Conservation (phyloP, 2,113 vertebrate genomes). For the Pygoscelis antarcticus region DNA sequence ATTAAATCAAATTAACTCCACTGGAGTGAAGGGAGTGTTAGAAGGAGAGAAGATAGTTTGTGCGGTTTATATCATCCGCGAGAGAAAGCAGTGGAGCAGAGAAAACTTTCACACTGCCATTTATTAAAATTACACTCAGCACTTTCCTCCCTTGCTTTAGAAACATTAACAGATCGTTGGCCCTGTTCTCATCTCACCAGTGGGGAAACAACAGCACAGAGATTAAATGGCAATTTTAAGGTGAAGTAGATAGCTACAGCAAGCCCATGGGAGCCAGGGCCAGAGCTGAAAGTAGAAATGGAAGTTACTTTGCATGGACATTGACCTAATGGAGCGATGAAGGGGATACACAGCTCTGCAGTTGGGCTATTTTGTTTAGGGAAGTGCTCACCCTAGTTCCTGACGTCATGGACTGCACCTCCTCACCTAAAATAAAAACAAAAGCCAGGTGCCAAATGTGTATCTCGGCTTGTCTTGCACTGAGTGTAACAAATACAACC, state of each 20-base stretch:
- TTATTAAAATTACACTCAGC: constrained; percentile 45
- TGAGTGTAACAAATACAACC: neutral
- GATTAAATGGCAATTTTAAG: constrained; percentile 4
- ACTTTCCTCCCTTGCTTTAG: neutral
- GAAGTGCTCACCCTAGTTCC: neutral
- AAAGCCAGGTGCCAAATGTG: neutral
- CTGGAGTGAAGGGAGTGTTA: neutral
- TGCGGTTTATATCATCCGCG: neutral
- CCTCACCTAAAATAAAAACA: neutral
- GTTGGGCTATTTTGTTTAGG: neutral
- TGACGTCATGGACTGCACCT: neutral
- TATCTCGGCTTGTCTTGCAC: neutral
- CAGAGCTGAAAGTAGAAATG: neutral
- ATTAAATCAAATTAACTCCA: constrained; percentile 29
- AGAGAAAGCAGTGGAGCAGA: neutral
- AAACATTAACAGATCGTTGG: constrained; percentile 13
- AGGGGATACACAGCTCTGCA: neutral
- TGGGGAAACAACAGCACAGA: neutral
- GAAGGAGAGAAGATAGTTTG: neutral
- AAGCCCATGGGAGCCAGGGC: neutral
- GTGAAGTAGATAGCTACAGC: neutral
- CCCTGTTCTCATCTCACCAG: neutral
- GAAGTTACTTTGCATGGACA: neutral
- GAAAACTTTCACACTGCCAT: neutral
- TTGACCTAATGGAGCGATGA: neutral